Conservation (phyloP, 1,140 invertebrate genomes). For the Elysia chlorotica region DNA sequence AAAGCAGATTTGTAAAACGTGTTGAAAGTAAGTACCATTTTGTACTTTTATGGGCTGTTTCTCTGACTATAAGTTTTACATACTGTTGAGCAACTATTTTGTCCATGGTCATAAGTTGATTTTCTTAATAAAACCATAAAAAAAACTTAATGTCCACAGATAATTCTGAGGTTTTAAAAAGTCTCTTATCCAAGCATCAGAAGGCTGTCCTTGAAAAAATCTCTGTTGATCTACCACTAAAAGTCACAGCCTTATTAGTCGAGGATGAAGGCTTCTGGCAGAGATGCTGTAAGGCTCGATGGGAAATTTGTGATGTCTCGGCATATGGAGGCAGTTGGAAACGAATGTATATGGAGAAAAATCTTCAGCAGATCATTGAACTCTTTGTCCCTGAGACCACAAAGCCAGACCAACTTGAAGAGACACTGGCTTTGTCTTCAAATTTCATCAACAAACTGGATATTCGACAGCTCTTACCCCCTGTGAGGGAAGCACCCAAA, state of each 20-base stretch:
- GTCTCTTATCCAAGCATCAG: slow-evolving; percentile 54
- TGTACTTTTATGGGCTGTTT: too few species aligned
- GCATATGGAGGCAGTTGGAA: slow-evolving; percentile 59
- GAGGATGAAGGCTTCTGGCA: slow-evolving; percentile 62
- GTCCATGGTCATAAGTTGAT: too few species aligned
- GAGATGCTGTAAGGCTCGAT: slow-evolving; percentile 58
- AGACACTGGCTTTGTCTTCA: slow-evolving; percentile 52
- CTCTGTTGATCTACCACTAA: slow-evolving; percentile 56
- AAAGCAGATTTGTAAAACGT: too few species aligned
- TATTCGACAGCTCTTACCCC: slow-evolving; percentile 61
- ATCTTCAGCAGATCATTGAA: slow-evolving; percentile 61
- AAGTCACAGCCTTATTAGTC: slow-evolving; percentile 58
- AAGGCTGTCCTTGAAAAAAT: slow-evolving; percentile 56
- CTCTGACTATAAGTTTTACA: too few species aligned
- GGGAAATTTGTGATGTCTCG: slow-evolving; percentile 60
- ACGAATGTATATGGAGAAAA: slow-evolving; percentile 62
- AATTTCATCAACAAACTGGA: slow-evolving; percentile 58
- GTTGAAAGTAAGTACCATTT: too few species aligned
- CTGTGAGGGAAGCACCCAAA: slow-evolving; percentile 56
- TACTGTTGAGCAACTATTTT: too few species aligned
- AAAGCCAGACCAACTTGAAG: slow-evolving; percentile 53
- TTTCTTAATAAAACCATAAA: too few species aligned
- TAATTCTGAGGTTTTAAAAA: slow-evolving; percentile 57
- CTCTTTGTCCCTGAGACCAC: slow-evolving; percentile 61
- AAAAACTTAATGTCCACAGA: slow-evolving; percentile 56